Base-by-base conservation (phyloP, 2,797 vertebrate species). In the Myripristis murdjan region DNA sequence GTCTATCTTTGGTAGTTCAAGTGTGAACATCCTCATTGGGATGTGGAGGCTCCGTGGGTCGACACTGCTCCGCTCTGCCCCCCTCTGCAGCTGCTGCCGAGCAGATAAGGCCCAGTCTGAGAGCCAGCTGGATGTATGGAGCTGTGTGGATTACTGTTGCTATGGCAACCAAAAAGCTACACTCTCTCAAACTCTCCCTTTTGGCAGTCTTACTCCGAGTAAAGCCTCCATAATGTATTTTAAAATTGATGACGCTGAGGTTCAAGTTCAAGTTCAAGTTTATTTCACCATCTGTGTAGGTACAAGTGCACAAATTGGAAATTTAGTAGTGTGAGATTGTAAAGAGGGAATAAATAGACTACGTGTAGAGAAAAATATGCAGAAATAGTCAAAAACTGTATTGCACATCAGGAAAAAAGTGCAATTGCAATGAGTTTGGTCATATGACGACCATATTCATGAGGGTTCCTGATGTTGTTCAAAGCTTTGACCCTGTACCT, bases 41-140 rank as follows among this genome's bases (percentile, higher is more conserved):
- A 52, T 33, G 72, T 62, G 49, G 59, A 67, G 54, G 70, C 74
- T 65, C 55, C 20, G 24, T 18, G 23, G 18, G 23, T 33, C 57
- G 28, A 35, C 18, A 47, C 66, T 55, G 56, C 54, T 18, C 26
- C 6, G 56, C 74, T 69, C 62, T 26, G 70, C 76, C 77, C 58
- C 62, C 81, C 78, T 85, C 69, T 77, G 74, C 72, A 79, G 81
- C 81, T 81, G 87, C 83, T 87, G 83, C 66, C 54, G 64, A 53
- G 63, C 39, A 87, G 87, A 91, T 85, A 87, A 88, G 82, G 63
- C 64, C 12, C n/a, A 12, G 35, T 5, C 64, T 65, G 71, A 64
- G 41, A 39, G 64, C 22, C 60, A 41, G 73, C 79, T 74, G 77
- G 56, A 15, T 64, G 58, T 1, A 59, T 46, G 68, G 31, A 69